These are phyloP conservation scores for Drosophila lacteicornis DNA, from an alignment of 1,140 invertebrate species.

Conservation along the genomic window DNA sequence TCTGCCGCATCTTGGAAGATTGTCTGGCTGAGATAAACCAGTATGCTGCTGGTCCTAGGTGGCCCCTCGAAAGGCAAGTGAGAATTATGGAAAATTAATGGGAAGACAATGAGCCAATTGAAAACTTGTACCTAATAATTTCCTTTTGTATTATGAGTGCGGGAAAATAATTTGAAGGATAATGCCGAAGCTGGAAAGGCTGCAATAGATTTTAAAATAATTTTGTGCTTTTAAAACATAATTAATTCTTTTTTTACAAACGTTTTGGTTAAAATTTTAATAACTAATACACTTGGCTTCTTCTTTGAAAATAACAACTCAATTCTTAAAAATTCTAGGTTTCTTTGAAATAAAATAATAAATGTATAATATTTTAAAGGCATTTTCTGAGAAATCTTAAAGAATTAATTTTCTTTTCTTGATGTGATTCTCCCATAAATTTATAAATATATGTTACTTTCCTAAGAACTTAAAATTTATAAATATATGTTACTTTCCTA, in stretches of 20 bases:
- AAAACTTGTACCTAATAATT: conserved; percentile 37
- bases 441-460: too few relatives aligned
- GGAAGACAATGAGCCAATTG: conserved; percentile 66
- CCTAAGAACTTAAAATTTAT: too few relatives aligned
- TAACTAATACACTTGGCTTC: too few relatives aligned
- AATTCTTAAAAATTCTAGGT: not conserved
- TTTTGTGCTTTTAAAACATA: too few relatives aligned
- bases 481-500: too few relatives aligned
- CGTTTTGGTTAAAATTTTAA: too few relatives aligned
- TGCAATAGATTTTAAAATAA: too few relatives aligned
- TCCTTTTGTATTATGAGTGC: conserved; percentile 31
- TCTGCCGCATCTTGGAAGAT: conserved; percentile 61
- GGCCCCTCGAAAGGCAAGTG: conserved; percentile 30
- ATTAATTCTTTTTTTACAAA: too few relatives aligned
- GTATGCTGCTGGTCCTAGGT: conserved; percentile 50
- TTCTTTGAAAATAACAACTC: not conserved
- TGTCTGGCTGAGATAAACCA: conserved; percentile 61
- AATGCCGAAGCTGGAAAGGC: not conserved
- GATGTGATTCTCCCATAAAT: too few relatives aligned
- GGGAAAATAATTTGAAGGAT: conserved; percentile 43
- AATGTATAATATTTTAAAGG: too few relatives aligned
- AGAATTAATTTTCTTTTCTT: not conserved
- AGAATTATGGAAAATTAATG: conserved; percentile 70
- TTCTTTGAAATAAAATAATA: not conserved
- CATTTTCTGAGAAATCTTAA: not conserved